Evolutionary conservation across 2,113 vertebrate species (phyloP), one percentile per base, ranked within the genome.

Genomic region (Corydoras maculifer): DNA sequence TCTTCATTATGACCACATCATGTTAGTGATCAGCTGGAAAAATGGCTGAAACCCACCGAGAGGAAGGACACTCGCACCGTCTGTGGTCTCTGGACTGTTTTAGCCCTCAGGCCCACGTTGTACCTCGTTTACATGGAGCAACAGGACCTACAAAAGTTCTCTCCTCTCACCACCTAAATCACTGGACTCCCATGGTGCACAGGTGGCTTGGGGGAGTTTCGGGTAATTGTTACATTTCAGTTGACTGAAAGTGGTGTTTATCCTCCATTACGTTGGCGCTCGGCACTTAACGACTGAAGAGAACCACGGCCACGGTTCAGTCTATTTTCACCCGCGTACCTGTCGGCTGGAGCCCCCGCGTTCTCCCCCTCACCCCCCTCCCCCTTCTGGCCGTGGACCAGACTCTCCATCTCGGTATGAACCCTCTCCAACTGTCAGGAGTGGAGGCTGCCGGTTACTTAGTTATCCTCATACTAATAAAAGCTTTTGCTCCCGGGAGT

Each of bases 1-100:
- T 70, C 5, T 66, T 29, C 51, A 15, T 63, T n/a, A 68, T 59
- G 54, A 14, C 30, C 30, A n/a, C 58, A 15, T 73, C 7, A 11
- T 73, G 49, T 61, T 67, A 25, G 29, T 65, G 75, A 75, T 73
- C 77, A 82, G 83, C 77, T 88, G 79, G 79, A 84, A 83, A 84
- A 81, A 84, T 82, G 83, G 82, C 82, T 62, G 63, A 48, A 66
- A 53, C 74, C 13, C 70, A 51, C 15, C 50, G 63, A 75, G 65
- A 65, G 55, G 77, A 77, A 76, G 69, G 80, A 68, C 81, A 79
- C 79, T 79, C 83, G 61, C 9, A 58, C 4, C 12, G 13, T 3
- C n/a, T 57, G 13, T 7, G 54, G 13, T 57, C 54, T 57, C 13
- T n/a, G 10, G 13, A 6, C 13, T 10, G 9, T 14, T 53, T 14